A percentile compares a stretch with the other conserved stretches of the same genome.
Evolutionary conservation across 2,888 invertebrate species (phyloP).

Genomic region (Endotricha flammealis): DNA sequence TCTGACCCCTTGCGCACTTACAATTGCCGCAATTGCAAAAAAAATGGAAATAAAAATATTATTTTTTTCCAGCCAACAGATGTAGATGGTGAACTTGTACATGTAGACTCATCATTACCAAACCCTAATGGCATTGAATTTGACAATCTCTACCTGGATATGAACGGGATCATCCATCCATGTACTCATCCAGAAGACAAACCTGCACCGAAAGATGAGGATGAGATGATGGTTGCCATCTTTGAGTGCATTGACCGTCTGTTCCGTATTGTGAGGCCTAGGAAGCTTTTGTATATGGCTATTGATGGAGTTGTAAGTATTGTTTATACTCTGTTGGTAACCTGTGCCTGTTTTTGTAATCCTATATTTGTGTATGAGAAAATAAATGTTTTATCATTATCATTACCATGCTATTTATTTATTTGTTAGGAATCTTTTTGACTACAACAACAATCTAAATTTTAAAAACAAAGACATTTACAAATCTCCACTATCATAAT

Average conservation of each 20-base stretch:
- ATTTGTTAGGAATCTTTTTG: too few relatives aligned
- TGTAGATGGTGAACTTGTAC: slow-evolving; percentile 86
- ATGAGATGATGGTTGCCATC: slow-evolving; percentile 99
- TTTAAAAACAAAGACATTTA: too few relatives aligned
- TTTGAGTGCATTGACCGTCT: slow-evolving; percentile 99
- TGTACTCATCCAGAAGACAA: slow-evolving; percentile 99
- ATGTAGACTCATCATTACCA: slow-evolving; percentile 89
- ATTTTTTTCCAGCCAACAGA: slow-evolving; percentile 81
- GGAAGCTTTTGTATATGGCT: slow-evolving; percentile 98
- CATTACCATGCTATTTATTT: too few relatives aligned
- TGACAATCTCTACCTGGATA: slow-evolving; percentile 98
- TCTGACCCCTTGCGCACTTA: too few relatives aligned
- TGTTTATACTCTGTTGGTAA: too few relatives aligned
- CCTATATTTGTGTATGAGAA: too few relatives aligned
- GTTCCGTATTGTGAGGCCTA: slow-evolving; percentile 93
- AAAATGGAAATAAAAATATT: too few relatives aligned
- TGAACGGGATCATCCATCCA: slow-evolving; percentile 99
- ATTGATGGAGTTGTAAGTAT: slow-evolving; percentile 96
- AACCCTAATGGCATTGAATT: slow-evolving; percentile 98
- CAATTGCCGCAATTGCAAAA: too few relatives aligned
- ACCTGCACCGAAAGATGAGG: slow-evolving; percentile 97
- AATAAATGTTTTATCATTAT: too few relatives aligned
- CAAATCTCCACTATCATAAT: too few relatives aligned
- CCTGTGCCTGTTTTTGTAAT: too few relatives aligned
- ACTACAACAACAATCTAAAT: too few relatives aligned